A percentile compares a stretch with the other conserved stretches of the same genome.
These are phyloP conservation scores for Lampropteryx suffumata DNA, from an alignment of 2,888 invertebrate species.

Conservation along the genomic window DNA sequence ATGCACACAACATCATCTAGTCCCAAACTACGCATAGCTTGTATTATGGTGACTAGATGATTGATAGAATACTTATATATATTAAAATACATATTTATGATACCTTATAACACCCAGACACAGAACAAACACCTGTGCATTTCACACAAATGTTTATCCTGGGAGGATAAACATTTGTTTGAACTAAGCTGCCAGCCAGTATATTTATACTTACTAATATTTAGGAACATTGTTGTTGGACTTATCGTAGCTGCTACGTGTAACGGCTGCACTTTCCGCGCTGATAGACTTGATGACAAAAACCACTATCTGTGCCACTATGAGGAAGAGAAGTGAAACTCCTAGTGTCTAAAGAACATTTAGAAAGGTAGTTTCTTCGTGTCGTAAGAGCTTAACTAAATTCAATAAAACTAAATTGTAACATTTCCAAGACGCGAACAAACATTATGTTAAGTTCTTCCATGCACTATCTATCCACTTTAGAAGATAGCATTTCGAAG, in stretches of 20 bases:
- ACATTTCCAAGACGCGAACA: slow-evolving; percentile 23
- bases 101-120: too few species aligned
- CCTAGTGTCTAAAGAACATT: not conserved
- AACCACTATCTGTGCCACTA: not conserved
- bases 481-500: slow-evolving; percentile 36
- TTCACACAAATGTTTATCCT: too few species aligned
- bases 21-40: too few species aligned
- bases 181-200: too few species aligned
- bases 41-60: too few species aligned
- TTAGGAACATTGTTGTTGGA: not conserved
- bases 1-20: too few species aligned
- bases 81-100: too few species aligned
- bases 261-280: slow-evolving; percentile 6
- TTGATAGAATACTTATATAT: too few species aligned
- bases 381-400: slow-evolving; percentile 1
- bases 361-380: not conserved
- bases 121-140: too few species aligned
- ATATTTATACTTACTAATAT: too few species aligned
- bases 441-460: slow-evolving; percentile 28
- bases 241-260: slow-evolving; percentile 2
- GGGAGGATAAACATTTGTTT: too few species aligned
- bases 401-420: slow-evolving; percentile 21
- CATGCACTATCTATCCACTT: slow-evolving; percentile 38
- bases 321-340: not conserved
- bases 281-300: not conserved